Percentiles rank a stretch among this genome's conserved stretches.
These are phyloP conservation scores for Spermophilus dauricus DNA, from an alignment of 2,113 vertebrate genomes.

Conservation along the genomic window DNA sequence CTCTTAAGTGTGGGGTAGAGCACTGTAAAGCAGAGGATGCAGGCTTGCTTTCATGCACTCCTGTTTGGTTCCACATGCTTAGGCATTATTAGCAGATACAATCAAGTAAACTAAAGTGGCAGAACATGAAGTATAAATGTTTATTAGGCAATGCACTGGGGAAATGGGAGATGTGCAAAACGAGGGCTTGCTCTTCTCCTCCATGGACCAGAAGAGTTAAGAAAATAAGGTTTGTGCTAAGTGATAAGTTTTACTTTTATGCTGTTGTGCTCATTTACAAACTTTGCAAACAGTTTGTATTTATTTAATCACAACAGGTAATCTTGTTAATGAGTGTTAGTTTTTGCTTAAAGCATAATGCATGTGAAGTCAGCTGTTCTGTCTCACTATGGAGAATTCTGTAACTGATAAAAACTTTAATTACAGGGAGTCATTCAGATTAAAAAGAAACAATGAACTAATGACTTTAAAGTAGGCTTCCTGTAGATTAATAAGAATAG, in stretches of 20 bases:
- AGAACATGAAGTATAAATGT: slow-evolving; percentile 67
- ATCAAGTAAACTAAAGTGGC: slow-evolving; percentile 47
- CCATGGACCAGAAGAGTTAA: slow-evolving; percentile 26
- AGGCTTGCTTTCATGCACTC: slow-evolving; percentile 29
- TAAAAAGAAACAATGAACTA: slow-evolving; percentile 87
- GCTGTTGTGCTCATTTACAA: slow-evolving; percentile 76
- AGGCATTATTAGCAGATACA: slow-evolving; percentile 47
- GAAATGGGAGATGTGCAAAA: slow-evolving; percentile 33
- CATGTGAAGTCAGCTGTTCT: slow-evolving; percentile 83
- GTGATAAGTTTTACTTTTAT: slow-evolving; percentile 78
- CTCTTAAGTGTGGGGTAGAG: neutral
- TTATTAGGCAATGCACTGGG: slow-evolving; percentile 48
- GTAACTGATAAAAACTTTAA: slow-evolving; percentile 84
- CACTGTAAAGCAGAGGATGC: slow-evolving; percentile 35
- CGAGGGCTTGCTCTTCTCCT: slow-evolving; percentile 31
- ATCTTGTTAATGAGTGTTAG: slow-evolving; percentile 89
- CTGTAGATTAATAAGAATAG: slow-evolving; percentile 79
- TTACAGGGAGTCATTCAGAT: slow-evolving; percentile 85
- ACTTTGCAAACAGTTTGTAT: slow-evolving; percentile 84
- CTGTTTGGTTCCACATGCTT: slow-evolving; percentile 53
- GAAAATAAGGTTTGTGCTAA: slow-evolving; percentile 70
- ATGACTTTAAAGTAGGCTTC: slow-evolving; percentile 87
- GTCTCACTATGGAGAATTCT: slow-evolving; percentile 80
- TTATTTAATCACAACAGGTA: slow-evolving; percentile 88
- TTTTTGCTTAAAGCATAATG: slow-evolving; percentile 87